A percentile compares a stretch with the other conserved stretches of the same genome.
phyloP scores from a whole-genome alignment of 2,888 invertebrate genomes.

The Anticlea derivata region DNA sequence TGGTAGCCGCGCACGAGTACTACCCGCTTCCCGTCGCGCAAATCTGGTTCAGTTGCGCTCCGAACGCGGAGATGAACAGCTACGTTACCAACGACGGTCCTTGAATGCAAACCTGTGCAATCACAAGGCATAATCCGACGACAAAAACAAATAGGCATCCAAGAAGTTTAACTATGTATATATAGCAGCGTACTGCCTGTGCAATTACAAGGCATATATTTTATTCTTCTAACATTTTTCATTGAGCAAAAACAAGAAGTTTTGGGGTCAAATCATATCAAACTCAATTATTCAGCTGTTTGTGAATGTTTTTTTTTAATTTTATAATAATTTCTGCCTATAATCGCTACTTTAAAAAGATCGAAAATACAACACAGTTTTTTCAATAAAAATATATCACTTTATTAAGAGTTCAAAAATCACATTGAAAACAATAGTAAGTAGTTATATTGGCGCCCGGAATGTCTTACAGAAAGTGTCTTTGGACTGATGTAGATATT shows the following conservation, averaged over 20 bases:
- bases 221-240: too few relatives aligned
- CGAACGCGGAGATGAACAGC: slow-evolving; percentile 67
- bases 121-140: too few relatives aligned
- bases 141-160: too few relatives aligned
- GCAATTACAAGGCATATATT: too few relatives aligned
- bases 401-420: slow-evolving; percentile 63
- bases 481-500: not conserved
- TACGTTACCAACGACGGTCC: slow-evolving; percentile 68
- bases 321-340: too few relatives aligned
- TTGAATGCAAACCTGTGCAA: slow-evolving; percentile 43
- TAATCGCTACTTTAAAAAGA: too few relatives aligned
- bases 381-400: slow-evolving; percentile 70
- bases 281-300: too few relatives aligned
- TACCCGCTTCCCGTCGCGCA: slow-evolving; percentile 87
- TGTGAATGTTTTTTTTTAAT: too few relatives aligned
- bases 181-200: too few relatives aligned
- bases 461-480: slow-evolving; percentile 13
- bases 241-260: too few relatives aligned
- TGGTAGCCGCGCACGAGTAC: slow-evolving; percentile 83
- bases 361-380: slow-evolving; percentile 25
- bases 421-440: slow-evolving; percentile 42
- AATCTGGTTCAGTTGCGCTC: slow-evolving; percentile 87
- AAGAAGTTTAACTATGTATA: too few relatives aligned
- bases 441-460: slow-evolving; percentile 31
- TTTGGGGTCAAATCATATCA: too few relatives aligned